phyloP scores from a whole-genome alignment of 2,888 invertebrate genomes.

The Drosophila peninsularis region DNA sequence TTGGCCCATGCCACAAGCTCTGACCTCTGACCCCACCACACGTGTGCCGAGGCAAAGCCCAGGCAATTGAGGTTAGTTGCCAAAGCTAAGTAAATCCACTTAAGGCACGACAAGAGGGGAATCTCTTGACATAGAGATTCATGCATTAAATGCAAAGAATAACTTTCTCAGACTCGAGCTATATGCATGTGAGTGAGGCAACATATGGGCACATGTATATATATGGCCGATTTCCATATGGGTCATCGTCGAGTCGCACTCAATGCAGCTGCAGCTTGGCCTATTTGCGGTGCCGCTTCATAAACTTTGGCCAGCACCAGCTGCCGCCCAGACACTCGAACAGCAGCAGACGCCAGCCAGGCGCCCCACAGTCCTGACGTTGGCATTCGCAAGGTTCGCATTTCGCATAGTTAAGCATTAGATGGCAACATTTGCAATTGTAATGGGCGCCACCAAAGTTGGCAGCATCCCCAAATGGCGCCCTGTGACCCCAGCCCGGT shows the following conservation, averaged over 20 bases:
- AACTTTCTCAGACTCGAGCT: not conserved
- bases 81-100: slow-evolving; percentile 21
- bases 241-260: slow-evolving; percentile 19
- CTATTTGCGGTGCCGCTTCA: slow-evolving; percentile 19
- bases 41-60: slow-evolving; percentile 5
- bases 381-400: slow-evolving; percentile 26
- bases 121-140: slow-evolving; percentile 1
- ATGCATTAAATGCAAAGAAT: not conserved
- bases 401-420: slow-evolving; percentile 62
- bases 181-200: too few species aligned
- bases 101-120: not conserved
- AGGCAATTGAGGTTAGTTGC: slow-evolving; percentile 28
- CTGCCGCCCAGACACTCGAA: slow-evolving; percentile 27
- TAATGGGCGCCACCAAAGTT: slow-evolving; percentile 59
- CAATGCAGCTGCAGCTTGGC: slow-evolving; percentile 11
- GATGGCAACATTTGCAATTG: slow-evolving; percentile 77
- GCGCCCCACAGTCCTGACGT: slow-evolving; percentile 61
- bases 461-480: slow-evolving; percentile 27
- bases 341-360: slow-evolving; percentile 60
- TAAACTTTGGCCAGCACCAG: slow-evolving; percentile 21
- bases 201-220: not conserved
- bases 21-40: not conserved
- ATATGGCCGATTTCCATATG: slow-evolving; percentile 15
- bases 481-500: not conserved
- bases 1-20: slow-evolving; percentile 24